Evolutionary conservation across 2,113 vertebrate genomes (phyloP).

Genomic region (Eurypyga helias): DNA sequence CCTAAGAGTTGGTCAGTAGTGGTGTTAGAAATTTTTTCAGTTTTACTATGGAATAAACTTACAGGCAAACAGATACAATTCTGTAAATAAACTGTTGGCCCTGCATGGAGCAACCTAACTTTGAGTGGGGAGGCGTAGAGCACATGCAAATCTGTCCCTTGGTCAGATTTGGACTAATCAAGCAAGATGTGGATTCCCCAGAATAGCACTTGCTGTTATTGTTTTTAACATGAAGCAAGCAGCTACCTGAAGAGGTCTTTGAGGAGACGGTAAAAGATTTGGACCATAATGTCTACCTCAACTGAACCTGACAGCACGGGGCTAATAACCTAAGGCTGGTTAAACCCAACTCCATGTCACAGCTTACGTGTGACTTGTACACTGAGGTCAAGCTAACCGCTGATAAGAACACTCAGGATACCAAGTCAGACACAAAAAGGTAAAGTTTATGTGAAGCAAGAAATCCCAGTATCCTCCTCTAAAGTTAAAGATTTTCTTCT

Average conservation of each 20-base stretch:
- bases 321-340: neutral
- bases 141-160: neutral
- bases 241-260: neutral
- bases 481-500: neutral
- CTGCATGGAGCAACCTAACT: rapidly evolving
- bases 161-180: neutral
- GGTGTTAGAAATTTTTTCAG: neutral
- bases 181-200: neutral
- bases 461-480: neutral
- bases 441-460: neutral
- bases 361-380: neutral
- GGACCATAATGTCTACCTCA: neutral
- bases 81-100: neutral
- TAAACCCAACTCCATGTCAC: neutral
- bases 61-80: neutral
- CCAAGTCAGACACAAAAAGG: neutral
- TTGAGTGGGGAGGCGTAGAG: neutral
- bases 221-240: neutral
- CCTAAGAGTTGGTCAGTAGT: neutral
- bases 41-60: neutral
- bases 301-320: neutral
- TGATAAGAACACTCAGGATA: rapidly evolving
- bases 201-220: neutral
- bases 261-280: neutral
- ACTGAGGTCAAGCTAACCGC: neutral